Conservation (phyloP, 2,888 invertebrate genomes). For the Athripsodes cinereus region DNA sequence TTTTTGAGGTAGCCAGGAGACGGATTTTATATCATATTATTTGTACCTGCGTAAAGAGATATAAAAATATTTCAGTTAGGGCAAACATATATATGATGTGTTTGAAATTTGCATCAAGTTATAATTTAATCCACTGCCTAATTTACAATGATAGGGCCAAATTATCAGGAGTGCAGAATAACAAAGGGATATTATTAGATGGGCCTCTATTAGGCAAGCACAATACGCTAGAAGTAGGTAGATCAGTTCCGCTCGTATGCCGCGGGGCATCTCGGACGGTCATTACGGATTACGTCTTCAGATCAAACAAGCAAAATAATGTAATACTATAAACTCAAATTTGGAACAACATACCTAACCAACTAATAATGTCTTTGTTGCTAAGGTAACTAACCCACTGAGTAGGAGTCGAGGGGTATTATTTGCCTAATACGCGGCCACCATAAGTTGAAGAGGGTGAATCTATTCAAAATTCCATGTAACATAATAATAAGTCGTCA, state of each 20-base stretch:
- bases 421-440: slow-evolving; percentile 23
- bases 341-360: slow-evolving; percentile 17
- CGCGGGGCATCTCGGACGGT: slow-evolving; percentile 24
- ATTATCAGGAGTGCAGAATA: slow-evolving; percentile 22
- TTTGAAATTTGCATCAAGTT: neutral
- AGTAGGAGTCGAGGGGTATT: slow-evolving; percentile 10
- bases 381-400: slow-evolving; percentile 21
- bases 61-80: too few relatives aligned
- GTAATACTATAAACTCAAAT: slow-evolving; percentile 22
- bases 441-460: neutral
- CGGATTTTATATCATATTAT: too few relatives aligned
- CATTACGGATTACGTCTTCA: slow-evolving; percentile 28
- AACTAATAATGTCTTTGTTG: slow-evolving; percentile 19
- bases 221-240: too few relatives aligned
- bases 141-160: slow-evolving; percentile 10
- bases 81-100: too few relatives aligned
- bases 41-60: too few relatives aligned
- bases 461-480: slow-evolving; percentile 6
- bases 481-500: slow-evolving; percentile 11
- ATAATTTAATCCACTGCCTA: slow-evolving; percentile 5
- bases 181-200: slow-evolving; percentile 17
- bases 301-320: slow-evolving; percentile 27
- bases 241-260: slow-evolving; percentile 10
- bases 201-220: too few relatives aligned
- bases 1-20: too few relatives aligned